Conservation (phyloP, 1,140 invertebrate genomes). For the Drosophila novamexicana region DNA sequence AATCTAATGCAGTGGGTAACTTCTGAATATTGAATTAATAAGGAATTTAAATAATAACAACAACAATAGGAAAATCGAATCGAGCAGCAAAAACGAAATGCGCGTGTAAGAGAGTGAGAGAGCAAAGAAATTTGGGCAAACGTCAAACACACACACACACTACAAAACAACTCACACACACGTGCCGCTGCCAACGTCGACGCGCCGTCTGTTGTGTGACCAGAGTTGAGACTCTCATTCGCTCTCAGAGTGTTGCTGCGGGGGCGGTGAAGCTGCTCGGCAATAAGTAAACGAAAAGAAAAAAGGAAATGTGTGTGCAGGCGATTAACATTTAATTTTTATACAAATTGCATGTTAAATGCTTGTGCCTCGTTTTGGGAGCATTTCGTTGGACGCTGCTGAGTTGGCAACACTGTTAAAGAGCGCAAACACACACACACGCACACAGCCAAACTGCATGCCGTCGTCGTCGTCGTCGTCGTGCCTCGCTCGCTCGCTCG, state of each 20-base stretch:
- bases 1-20: slow-evolving; percentile 33
- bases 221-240: slow-evolving; percentile 36
- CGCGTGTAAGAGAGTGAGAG: slow-evolving; percentile 56
- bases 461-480: slow-evolving; percentile 14
- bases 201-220: slow-evolving; percentile 60
- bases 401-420: slow-evolving; percentile 69
- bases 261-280: slow-evolving; percentile 5
- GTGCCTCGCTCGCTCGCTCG: slow-evolving; percentile 3
- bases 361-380: slow-evolving; percentile 34
- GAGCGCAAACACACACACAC: slow-evolving; percentile 29
- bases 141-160: slow-evolving; percentile 24
- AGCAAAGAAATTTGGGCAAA: slow-evolving; percentile 29
- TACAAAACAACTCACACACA: slow-evolving; percentile 29
- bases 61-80: slow-evolving; percentile 71
- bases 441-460: slow-evolving; percentile 19
- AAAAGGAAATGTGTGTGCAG: slow-evolving; percentile 8
- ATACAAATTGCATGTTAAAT: slow-evolving; percentile 51
- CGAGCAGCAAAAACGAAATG: slow-evolving; percentile 49
- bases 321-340: slow-evolving; percentile 34
- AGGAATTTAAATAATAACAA: slow-evolving; percentile 56
- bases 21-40: slow-evolving; percentile 63
- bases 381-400: slow-evolving; percentile 48
- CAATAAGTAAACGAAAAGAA: slow-evolving; percentile 16
- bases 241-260: neutral
- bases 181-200: slow-evolving; percentile 56